A percentile compares a stretch with the other conserved stretches of the same genome.
Conservation (phyloP, 2,113 vertebrate genomes). For the Polyodon spathula region DNA sequence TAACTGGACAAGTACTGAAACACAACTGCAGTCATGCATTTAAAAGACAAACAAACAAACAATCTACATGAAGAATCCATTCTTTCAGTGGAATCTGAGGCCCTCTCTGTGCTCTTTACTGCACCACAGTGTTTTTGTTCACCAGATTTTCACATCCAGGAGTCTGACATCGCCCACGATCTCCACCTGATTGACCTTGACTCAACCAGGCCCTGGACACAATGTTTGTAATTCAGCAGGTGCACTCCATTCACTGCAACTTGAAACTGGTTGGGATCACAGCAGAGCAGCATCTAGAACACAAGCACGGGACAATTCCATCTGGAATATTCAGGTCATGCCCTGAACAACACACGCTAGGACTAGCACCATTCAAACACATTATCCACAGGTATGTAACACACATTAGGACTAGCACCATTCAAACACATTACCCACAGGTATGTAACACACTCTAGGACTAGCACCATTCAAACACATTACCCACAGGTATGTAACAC, state of each 20-base stretch:
- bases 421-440: too few relatives aligned
- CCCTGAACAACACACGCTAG: too few relatives aligned
- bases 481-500: too few relatives aligned
- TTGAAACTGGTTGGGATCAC: slow-evolving; percentile 62
- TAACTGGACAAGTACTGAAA: too few relatives aligned
- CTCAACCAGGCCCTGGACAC: slow-evolving; percentile 71
- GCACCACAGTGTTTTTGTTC: slow-evolving; percentile 7
- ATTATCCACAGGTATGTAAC: not conserved
- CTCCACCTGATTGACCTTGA: slow-evolving; percentile 55
- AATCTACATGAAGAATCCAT: too few relatives aligned
- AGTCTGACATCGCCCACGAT: slow-evolving; percentile 63
- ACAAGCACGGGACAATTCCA: not conserved
- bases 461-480: too few relatives aligned
- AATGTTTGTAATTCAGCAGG: slow-evolving; percentile 71
- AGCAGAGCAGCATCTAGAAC: slow-evolving; percentile 74
- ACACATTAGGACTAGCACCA: too few relatives aligned
- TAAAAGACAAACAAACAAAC: too few relatives aligned
- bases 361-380: not conserved
- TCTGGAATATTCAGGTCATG: not conserved
- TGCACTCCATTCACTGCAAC: slow-evolving; percentile 78
- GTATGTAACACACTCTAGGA: too few relatives aligned
- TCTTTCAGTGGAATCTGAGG: too few relatives aligned
- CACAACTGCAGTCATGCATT: too few relatives aligned
- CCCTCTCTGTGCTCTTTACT: too few relatives aligned
- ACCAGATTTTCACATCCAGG: slow-evolving; percentile 61